Percentiles rank a stretch among this genome's conserved stretches.
Evolutionary conservation across 2,797 vertebrate species (phyloP).

Genomic region (Onychomys leucogaster): DNA sequence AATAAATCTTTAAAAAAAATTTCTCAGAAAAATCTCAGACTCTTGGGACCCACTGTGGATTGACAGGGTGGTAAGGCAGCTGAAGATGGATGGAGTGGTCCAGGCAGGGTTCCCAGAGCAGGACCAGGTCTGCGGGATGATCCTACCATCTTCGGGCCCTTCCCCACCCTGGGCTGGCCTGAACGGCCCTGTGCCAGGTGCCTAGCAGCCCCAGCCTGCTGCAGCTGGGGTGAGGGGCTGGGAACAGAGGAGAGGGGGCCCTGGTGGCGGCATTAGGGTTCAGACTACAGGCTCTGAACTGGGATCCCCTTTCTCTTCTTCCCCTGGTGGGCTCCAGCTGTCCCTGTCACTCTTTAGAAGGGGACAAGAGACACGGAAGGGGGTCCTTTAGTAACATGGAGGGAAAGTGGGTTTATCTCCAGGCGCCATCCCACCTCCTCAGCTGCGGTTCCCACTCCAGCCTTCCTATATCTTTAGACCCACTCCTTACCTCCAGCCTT

Average conservation of each 20-base stretch:
- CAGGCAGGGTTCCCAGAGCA: neutral
- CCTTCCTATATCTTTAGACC: neutral
- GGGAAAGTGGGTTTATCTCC: neutral
- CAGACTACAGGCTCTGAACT: constrained; percentile 32
- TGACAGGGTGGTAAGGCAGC: fast-evolving
- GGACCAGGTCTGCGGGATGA: neutral
- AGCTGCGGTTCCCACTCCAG: neutral
- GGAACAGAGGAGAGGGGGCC: neutral
- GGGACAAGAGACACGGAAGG: neutral
- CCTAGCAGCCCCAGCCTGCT: constrained; percentile 3
- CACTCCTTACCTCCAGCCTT: neutral
- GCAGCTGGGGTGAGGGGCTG: neutral
- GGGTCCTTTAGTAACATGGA: neutral
- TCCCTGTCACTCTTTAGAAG: constrained; percentile 64
- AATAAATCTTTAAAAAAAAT: neutral
- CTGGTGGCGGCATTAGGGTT: neutral
- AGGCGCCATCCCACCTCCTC: neutral
- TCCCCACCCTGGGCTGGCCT: neutral
- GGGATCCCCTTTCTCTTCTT: constrained; percentile 59
- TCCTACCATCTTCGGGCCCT: too few species aligned
- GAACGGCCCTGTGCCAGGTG: constrained; percentile 43
- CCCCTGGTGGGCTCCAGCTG: constrained; percentile 62
- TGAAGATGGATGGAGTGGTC: neutral
- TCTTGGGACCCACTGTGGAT: neutral
- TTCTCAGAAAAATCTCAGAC: neutral